A percentile compares a stretch with the other conserved stretches of the same genome.
Evolutionary conservation across 2,888 invertebrate genomes (phyloP).

Genomic region (Sylvicola cinctus): DNA sequence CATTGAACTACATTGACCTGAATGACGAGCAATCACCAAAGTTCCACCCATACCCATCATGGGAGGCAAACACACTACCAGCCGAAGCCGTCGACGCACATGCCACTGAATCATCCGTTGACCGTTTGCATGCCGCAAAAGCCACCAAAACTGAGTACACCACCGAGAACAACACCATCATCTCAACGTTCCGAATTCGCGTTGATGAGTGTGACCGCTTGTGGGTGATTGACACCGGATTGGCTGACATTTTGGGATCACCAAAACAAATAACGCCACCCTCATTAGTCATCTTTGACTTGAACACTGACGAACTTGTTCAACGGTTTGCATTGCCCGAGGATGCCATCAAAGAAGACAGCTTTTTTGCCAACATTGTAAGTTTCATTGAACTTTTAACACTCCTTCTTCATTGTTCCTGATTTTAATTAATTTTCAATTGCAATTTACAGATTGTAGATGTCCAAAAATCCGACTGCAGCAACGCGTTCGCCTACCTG

Average conservation of each 20-base stretch:
- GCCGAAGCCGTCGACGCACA: constrained; percentile 27
- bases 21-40: constrained; percentile 23
- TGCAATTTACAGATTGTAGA: constrained; percentile 44
- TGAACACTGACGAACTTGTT: constrained; percentile 52
- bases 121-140: constrained; percentile 20
- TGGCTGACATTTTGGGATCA: constrained; percentile 50
- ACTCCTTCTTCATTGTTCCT: not conserved
- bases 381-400: constrained; percentile 21
- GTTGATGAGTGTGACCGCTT: constrained; percentile 60
- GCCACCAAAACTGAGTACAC: constrained; percentile 23
- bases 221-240: constrained; percentile 65
- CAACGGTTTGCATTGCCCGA: constrained; percentile 46
- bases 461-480: constrained; percentile 43
- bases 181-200: constrained; percentile 51
- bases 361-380: constrained; percentile 65
- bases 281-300: constrained; percentile 47
- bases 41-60: constrained; percentile 55
- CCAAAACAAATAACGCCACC: constrained; percentile 39
- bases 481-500: constrained; percentile 54
- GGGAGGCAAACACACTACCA: constrained; percentile 57
- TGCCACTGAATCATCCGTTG: constrained; percentile 14
- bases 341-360: constrained; percentile 44
- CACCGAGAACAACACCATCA: constrained; percentile 41
- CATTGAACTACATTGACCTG: constrained; percentile 43
- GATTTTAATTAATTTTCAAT: too few relatives aligned